These are phyloP conservation scores for Oxycera nigricornis DNA, from an alignment of 2,888 invertebrate species.

Conservation along the genomic window DNA sequence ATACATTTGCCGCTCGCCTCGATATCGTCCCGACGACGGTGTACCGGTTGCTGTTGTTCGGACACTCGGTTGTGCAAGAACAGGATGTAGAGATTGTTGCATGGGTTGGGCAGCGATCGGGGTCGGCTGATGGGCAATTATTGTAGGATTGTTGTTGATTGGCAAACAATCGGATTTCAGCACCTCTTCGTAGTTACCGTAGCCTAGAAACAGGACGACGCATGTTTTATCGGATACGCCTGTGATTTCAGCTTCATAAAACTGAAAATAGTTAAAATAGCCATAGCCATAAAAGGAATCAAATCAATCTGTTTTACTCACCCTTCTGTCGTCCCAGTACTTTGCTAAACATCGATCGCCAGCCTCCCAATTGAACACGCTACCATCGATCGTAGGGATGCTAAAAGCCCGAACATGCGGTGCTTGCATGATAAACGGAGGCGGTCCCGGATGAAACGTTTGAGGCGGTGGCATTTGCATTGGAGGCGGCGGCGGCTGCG, in stretches of 20 bases:
- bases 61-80: slow-evolving; percentile 4
- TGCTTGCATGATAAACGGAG: slow-evolving; percentile 42
- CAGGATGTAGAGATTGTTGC: slow-evolving; percentile 45
- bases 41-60: slow-evolving; percentile 48
- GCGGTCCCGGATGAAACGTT: background rate
- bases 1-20: slow-evolving; percentile 61
- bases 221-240: slow-evolving; percentile 83
- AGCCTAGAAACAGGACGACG: slow-evolving; percentile 85
- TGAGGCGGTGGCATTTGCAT: slow-evolving; percentile 45
- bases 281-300: background rate
- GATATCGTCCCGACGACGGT: slow-evolving; percentile 53
- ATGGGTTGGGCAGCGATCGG: slow-evolving; percentile 43
- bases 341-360: slow-evolving; percentile 88
- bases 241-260: slow-evolving; percentile 83
- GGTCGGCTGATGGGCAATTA: slow-evolving; percentile 47
- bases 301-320: slow-evolving; percentile 58
- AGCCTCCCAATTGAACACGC: slow-evolving; percentile 70
- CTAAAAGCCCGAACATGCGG: slow-evolving; percentile 51
- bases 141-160: slow-evolving; percentile 60
- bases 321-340: slow-evolving; percentile 92
- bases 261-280: too few species aligned
- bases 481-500: slow-evolving; percentile 43
- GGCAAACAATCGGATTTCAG: slow-evolving; percentile 82
- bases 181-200: slow-evolving; percentile 90
- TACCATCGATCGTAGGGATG: slow-evolving; percentile 48